Conservation (phyloP, 2,797 vertebrate species). For the Cirrhinus mrigala region DNA sequence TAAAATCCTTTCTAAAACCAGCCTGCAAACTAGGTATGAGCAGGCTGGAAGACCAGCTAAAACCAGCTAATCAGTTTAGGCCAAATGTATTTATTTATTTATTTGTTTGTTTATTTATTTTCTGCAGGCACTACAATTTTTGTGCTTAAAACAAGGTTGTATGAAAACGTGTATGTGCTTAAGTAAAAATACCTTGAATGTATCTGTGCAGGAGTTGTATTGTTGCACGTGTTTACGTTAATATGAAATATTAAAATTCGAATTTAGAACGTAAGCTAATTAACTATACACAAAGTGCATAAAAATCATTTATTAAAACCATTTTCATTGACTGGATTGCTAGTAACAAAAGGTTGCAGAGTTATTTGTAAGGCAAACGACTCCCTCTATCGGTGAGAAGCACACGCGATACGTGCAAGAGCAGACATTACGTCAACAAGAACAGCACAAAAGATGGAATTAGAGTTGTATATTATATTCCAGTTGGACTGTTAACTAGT, state of each 20-base stretch:
- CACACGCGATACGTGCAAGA: not conserved
- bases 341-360: not conserved
- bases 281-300: not conserved
- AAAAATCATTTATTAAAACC: not conserved
- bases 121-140: no score
- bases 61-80: no score
- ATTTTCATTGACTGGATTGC: not conserved
- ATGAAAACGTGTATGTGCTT: no score
- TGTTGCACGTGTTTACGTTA: not conserved
- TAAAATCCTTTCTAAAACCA: no score
- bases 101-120: no score
- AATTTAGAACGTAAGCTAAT: not conserved
- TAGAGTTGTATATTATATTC: not conserved
- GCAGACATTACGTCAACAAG: constrained; percentile 34
- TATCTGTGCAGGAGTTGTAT: not conserved
- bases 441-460: not conserved
- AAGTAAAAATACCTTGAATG: no score
- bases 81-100: no score
- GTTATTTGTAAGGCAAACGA: constrained; percentile 38
- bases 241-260: no score
- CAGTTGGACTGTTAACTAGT: not conserved
- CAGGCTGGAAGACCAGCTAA: no score
- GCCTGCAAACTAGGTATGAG: no score
- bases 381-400: constrained; percentile 59
- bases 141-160: no score